Evolutionary conservation across 2,797 vertebrate genomes (phyloP).

Genomic region (Pampus argenteus): DNA sequence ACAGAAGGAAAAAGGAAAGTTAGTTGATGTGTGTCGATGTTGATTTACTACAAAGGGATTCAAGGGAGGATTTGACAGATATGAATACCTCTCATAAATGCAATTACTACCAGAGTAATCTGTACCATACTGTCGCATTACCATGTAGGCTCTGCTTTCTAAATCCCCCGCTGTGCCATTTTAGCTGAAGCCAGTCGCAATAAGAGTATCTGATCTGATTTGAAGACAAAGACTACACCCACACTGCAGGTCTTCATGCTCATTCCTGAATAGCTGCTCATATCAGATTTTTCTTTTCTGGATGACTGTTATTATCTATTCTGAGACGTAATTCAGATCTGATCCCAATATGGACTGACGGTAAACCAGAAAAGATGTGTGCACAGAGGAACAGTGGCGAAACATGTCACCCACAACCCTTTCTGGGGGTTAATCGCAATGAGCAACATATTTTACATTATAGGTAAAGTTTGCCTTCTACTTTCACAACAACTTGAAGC

Average conservation of each 20-base stretch:
- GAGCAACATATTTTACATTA: too few species aligned
- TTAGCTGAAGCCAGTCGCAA: slow-evolving; percentile 45
- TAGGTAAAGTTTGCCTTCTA: background rate
- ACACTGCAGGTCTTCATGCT: slow-evolving; percentile 26
- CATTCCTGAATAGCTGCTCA: slow-evolving; percentile 39
- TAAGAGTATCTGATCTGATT: slow-evolving; percentile 51
- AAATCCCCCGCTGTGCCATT: slow-evolving; percentile 3
- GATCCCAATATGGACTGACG: slow-evolving; percentile 33
- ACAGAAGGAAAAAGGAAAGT: background rate
- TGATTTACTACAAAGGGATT: background rate
- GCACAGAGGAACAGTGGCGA: slow-evolving; percentile 15
- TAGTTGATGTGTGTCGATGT: background rate
- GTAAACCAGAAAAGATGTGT: slow-evolving; percentile 3
- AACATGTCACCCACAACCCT: background rate
- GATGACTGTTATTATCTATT: slow-evolving; percentile 46
- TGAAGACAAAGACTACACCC: slow-evolving; percentile 41
- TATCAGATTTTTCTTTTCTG: slow-evolving; percentile 54
- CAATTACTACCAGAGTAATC: slow-evolving; percentile 29
- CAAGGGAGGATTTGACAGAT: slow-evolving; percentile 1
- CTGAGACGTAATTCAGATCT: slow-evolving; percentile 34
- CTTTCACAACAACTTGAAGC: background rate
- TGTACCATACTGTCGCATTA: slow-evolving; percentile 18
- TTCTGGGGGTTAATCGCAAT: background rate
- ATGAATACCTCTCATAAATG: slow-evolving; percentile 1
- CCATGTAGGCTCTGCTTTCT: slow-evolving; percentile 7